Evolutionary conservation across 2,797 vertebrate species (phyloP).

Genomic region (Micromesistius poutassou): DNA sequence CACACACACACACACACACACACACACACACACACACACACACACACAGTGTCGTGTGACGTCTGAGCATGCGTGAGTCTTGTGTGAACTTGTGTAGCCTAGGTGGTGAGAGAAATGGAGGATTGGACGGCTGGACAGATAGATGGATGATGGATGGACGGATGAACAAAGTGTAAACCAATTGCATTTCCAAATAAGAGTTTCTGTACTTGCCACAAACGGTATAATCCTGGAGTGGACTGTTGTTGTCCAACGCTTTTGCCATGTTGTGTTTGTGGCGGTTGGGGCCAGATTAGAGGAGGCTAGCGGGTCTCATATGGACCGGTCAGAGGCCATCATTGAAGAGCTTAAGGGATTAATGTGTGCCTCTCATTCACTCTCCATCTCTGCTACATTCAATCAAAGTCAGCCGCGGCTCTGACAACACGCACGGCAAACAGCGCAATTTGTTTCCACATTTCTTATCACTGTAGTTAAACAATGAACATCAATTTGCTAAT

Average conservation of each 20-base stretch:
- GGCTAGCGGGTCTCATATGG: slow-evolving; percentile 79
- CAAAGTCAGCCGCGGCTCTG: slow-evolving; percentile 47
- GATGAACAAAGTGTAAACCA: neutral
- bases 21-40: neutral
- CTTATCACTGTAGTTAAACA: slow-evolving; percentile 44
- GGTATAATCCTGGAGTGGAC: slow-evolving; percentile 73
- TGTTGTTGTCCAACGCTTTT: slow-evolving; percentile 73
- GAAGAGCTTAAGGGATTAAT: slow-evolving; percentile 81
- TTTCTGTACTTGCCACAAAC: slow-evolving; percentile 30
- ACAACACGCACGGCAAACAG: slow-evolving; percentile 39
- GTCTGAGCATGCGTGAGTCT: neutral
- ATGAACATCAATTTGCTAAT: slow-evolving; percentile 45
- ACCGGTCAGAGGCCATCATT: slow-evolving; percentile 78
- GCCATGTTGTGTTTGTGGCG: slow-evolving; percentile 77
- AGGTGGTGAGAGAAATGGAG: neutral
- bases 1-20: neutral
- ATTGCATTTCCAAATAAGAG: neutral
- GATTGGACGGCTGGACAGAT: neutral
- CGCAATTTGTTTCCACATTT: slow-evolving; percentile 49
- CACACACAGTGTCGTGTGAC: neutral
- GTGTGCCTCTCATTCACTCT: slow-evolving; percentile 38
- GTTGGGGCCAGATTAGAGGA: slow-evolving; percentile 76
- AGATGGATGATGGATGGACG: neutral
- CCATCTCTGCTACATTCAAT: slow-evolving; percentile 68
- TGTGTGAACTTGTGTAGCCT: neutral